Conservation (phyloP, 2,797 vertebrate species). For the Manis pentadactyla region DNA sequence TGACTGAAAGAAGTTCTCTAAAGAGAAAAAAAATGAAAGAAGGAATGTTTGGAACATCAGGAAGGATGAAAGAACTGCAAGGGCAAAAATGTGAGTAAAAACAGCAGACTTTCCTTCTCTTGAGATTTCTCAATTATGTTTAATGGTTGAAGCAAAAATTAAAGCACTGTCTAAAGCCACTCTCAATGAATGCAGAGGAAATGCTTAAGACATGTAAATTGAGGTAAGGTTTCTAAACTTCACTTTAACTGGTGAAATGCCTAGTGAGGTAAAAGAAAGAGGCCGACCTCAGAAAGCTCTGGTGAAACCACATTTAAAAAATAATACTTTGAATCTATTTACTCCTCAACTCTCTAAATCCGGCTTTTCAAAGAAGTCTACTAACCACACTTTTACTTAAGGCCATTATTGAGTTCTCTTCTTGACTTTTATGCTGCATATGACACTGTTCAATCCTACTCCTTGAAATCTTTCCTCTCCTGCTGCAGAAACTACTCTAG, state of each 20-base stretch:
- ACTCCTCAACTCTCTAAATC: not conserved
- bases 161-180: not conserved
- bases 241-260: not conserved
- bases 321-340: not conserved
- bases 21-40: slow-evolving; percentile 11
- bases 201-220: not conserved
- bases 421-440: not conserved
- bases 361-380: not conserved
- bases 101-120: not conserved
- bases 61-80: slow-evolving; percentile 8
- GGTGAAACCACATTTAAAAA: not conserved
- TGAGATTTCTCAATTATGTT: slow-evolving; percentile 21
- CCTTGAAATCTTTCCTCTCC: slow-evolving; percentile 24
- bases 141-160: not conserved
- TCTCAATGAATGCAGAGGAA: not conserved
- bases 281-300: not conserved
- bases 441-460: slow-evolving; percentile 1
- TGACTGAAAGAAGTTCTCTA: not conserved
- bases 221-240: slow-evolving; percentile 1
- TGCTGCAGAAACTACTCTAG: not conserved
- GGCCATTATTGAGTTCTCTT: not conserved
- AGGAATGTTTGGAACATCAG: not conserved
- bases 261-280: not conserved
- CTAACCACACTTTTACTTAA: not conserved
- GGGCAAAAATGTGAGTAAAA: slow-evolving; percentile 11